Percentiles rank a stretch among this genome's conserved stretches.
Conservation (phyloP, 1,140 invertebrate genomes). For the Bacillus rossius region DNA sequence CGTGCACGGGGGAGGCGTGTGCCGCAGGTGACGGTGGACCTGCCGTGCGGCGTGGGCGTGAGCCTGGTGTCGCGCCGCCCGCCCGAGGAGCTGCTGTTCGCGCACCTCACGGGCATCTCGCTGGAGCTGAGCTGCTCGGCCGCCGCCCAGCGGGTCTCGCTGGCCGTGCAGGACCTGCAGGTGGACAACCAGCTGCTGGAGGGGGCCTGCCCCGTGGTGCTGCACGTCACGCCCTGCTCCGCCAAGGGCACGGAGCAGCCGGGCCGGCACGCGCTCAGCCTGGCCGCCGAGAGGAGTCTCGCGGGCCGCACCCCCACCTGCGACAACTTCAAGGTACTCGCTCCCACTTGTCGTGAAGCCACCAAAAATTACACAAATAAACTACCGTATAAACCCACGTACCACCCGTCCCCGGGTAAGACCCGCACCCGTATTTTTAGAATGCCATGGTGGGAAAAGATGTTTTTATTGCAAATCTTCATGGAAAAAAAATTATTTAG, state of each 20-base stretch:
- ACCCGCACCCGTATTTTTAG: too few relatives aligned
- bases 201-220: conserved; percentile 72
- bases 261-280: conserved; percentile 53
- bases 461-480: too few relatives aligned
- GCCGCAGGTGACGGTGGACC: conserved; percentile 50
- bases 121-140: conserved; percentile 56
- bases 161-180: conserved; percentile 59
- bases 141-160: conserved; percentile 55
- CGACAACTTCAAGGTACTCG: conserved; percentile 63
- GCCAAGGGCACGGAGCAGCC: conserved; percentile 32
- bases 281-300: conserved; percentile 57
- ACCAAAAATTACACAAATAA: too few relatives aligned
- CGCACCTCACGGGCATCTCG: conserved; percentile 64
- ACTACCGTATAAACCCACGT: too few relatives aligned
- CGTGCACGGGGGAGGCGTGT: too few relatives aligned
- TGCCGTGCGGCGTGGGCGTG: conserved; percentile 69
- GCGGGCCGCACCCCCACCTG: conserved; percentile 67
- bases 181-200: conserved; percentile 74
- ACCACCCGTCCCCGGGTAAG: too few relatives aligned
- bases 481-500: too few relatives aligned
- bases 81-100: conserved; percentile 83
- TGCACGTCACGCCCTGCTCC: conserved; percentile 58
- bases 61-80: conserved; percentile 74
- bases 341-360: too few relatives aligned
- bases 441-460: too few relatives aligned